phyloP scores from a whole-genome alignment of 2,888 invertebrate genomes.

The Thecocarcelia acutangulata region DNA sequence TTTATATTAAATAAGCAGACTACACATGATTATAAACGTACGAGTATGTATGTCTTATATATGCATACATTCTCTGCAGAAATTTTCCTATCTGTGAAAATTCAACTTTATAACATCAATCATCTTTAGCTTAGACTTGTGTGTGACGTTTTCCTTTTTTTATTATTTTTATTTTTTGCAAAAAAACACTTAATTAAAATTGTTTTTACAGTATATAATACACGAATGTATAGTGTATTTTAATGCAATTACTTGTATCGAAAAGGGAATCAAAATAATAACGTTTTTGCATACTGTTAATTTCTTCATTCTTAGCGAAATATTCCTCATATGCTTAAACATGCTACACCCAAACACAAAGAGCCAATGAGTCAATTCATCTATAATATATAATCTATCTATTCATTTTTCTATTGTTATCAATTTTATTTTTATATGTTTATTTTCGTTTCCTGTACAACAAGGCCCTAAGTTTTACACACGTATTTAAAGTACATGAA shows the following conservation, averaged over 20 bases:
- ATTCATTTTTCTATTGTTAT: constrained; percentile 18
- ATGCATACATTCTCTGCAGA: too few relatives aligned
- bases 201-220: neutral
- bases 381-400: constrained; percentile 23
- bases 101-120: constrained; percentile 21
- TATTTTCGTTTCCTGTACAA: constrained; percentile 1
- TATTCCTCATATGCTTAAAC: too few relatives aligned
- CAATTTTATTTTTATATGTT: neutral
- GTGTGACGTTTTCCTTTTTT: neutral
- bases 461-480: too few relatives aligned
- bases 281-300: neutral
- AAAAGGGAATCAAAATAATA: neutral
- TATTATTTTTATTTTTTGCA: neutral
- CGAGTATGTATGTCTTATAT: too few relatives aligned
- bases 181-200: constrained; percentile 26
- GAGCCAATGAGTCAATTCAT: neutral
- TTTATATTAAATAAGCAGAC: too few relatives aligned
- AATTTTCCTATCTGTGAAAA: neutral
- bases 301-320: too few relatives aligned
- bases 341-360: neutral
- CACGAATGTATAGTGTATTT: too few relatives aligned
- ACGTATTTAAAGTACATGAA: too few relatives aligned
- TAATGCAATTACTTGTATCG: too few relatives aligned
- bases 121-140: constrained; percentile 8
- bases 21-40: too few relatives aligned